Percentiles rank a stretch among this genome's conserved stretches.
phyloP scores from a whole-genome alignment of 1,140 invertebrate species.

The Listronotus bonariensis region DNA sequence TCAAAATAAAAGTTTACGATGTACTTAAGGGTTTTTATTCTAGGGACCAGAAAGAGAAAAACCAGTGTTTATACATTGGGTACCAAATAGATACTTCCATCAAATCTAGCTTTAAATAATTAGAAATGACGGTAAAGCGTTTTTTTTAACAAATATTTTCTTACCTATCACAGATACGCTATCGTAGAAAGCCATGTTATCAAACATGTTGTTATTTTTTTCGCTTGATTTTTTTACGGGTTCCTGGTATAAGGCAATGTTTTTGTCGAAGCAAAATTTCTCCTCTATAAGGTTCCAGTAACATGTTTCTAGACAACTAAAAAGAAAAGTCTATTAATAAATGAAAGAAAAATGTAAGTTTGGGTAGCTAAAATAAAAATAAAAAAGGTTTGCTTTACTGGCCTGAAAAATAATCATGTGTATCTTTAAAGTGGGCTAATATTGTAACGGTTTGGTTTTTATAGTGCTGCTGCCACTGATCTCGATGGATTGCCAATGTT shows the following conservation, averaged over 20 bases:
- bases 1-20: too few species aligned
- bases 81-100: neutral
- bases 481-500: too few species aligned
- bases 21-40: too few species aligned
- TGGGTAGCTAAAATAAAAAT: too few species aligned
- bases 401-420: too few species aligned
- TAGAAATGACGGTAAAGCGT: neutral
- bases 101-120: neutral
- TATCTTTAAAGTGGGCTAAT: too few species aligned
- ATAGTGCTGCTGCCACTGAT: too few species aligned
- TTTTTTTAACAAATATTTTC: slow-evolving; percentile 4
- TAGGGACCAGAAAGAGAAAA: too few species aligned
- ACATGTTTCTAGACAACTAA: slow-evolving; percentile 50
- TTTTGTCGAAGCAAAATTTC: slow-evolving; percentile 52
- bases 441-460: too few species aligned
- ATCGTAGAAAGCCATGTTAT: slow-evolving; percentile 53
- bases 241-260: slow-evolving; percentile 51
- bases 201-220: slow-evolving; percentile 51
- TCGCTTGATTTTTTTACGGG: slow-evolving; percentile 42
- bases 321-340: slow-evolving; percentile 29
- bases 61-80: too few species aligned
- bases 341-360: neutral
- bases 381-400: too few species aligned
- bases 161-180: slow-evolving; percentile 51
- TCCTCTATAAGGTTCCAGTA: slow-evolving; percentile 53